Base-by-base conservation (phyloP, 92 coral and sea anemone species). In the Nematostella vectensis region DNA sequence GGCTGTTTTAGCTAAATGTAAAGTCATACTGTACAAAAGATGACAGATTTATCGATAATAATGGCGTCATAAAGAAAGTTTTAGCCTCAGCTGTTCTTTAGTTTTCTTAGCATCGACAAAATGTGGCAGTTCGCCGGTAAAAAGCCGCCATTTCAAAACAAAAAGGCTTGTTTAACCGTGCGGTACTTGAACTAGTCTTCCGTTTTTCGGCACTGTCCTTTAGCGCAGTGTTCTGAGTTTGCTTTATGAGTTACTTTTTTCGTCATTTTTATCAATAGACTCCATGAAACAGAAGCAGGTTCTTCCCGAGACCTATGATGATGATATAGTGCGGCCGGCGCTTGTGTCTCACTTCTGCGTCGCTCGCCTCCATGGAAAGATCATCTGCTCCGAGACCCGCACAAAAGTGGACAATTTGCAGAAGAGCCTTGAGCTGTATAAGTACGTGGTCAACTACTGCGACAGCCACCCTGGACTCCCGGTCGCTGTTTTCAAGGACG, bases 361-460 rank as follows among this genome's bases (percentile, higher is more conserved):
- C 9, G 99, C 99, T 31, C 63, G 99, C 30, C 63, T 80, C 9
- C 58, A 78, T 55, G 67, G 89, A 1, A 93, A 86, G 62, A 64
- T 93, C 16, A 64, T 93, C 16, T 83, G 85, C 57, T 52, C 57
- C 8, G 80, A 74, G 15, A 83, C 62, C 28, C 75, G 74, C 43
- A 65, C 57, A 16, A 86, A 78, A 36, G 69, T 93, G 26, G 88
- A 82, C 44, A 74, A 86, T 59, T 54, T 81, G 49, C 68, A 93
- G 56, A 93, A 71, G 50, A 75, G 88, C 27, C 72, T 86, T 1
- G 99, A 82, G 22, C 31, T 86, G 65, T 79, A 93, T 68, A 73
- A 82, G 63, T 93, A 82, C 58, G 64, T 88, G 20, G 95, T 93
- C 29, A 54, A 64, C 13, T 93, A 93, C 76, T 93, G 95, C 55